Base-by-base conservation (phyloP, 2,113 vertebrate genomes). In the Etheostoma cragini region DNA sequence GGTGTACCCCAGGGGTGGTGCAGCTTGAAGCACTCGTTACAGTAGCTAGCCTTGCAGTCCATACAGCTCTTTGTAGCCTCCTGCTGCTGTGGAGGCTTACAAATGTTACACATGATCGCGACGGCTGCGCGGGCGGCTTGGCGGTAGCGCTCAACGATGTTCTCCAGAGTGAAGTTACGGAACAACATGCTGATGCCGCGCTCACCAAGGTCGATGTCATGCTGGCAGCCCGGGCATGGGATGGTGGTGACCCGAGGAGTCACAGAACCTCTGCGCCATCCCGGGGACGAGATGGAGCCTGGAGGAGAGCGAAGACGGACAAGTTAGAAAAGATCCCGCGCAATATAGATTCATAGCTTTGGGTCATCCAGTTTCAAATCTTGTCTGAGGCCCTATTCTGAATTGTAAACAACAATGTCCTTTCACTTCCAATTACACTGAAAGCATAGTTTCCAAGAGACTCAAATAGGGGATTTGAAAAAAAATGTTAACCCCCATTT, bases 1-100 rank as follows among this genome's bases (percentile, higher is more conserved):
- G 96, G 91, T 0, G 97, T 99, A 1, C 98, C 98, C 98, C 98
- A 99, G 0, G 98, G 98, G 78, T 99, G 98, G 84, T 99, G 93
- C 46, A 98, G 81, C 91, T 99, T 99, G 94, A 98, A 99, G 92
- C 98, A 99, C 65, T 99, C 97, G 0, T 99, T 99, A 88, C 98
- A 99, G 87, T 96, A 99, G 93, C 97, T 99, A 3, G 97, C 97
- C 85, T 97, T 97, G 90, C 98, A 99, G 93, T 99, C 98, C 97
- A 99, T 95, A 91, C 98, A 99, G 92, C 97, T 99, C 94, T 99
- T 99, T 0, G 98, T 99, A 38, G 98, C 98, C 86, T 99, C 98
- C 62, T 98, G 97, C 73, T 81, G 96, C 69, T 90, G 91, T 0
- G 97, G 97, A n/a, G 97, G 97, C 81, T 99, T 99, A 81, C 98